phyloP scores from a whole-genome alignment of 2,113 vertebrate genomes.

The Sebastes fasciatus region DNA sequence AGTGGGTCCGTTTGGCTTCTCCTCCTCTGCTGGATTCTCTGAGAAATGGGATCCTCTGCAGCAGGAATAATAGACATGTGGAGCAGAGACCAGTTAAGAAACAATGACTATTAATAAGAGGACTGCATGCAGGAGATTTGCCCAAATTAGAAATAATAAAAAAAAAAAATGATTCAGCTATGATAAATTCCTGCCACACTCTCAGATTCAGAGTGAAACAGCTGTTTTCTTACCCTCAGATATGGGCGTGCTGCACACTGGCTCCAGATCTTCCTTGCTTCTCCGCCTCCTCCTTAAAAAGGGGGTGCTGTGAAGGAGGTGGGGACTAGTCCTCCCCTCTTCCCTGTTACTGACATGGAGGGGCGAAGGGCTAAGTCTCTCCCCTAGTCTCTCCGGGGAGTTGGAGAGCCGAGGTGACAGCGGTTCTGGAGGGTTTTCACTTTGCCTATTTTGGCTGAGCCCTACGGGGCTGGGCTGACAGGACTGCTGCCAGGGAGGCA shows the following conservation, averaged over 20 bases:
- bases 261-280: constrained; percentile 77
- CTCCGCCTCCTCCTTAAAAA: constrained; percentile 79
- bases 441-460: constrained; percentile 36
- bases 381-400: constrained; percentile 41
- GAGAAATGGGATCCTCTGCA: constrained; percentile 83
- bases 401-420: constrained; percentile 48
- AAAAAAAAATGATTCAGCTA: not conserved
- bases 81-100: not conserved
- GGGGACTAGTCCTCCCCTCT: constrained; percentile 70
- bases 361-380: constrained; percentile 71
- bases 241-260: constrained; percentile 86
- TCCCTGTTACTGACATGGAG: constrained; percentile 65
- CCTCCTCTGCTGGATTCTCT: constrained; percentile 87
- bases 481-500: constrained; percentile 90
- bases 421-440: constrained; percentile 52
- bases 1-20: constrained; percentile 84
- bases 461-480: constrained; percentile 75
- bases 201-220: not conserved
- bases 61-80: not conserved
- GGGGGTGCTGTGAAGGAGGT: constrained; percentile 89
- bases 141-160: too few relatives aligned
- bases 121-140: not conserved
- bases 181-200: not conserved
- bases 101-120: constrained; percentile 1
- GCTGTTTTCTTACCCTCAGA: constrained; percentile 81